Percentiles rank a stretch among this genome's conserved stretches.
These are phyloP conservation scores for Capromys pilorides DNA, from an alignment of 2,797 vertebrate genomes.

Conservation along the genomic window DNA sequence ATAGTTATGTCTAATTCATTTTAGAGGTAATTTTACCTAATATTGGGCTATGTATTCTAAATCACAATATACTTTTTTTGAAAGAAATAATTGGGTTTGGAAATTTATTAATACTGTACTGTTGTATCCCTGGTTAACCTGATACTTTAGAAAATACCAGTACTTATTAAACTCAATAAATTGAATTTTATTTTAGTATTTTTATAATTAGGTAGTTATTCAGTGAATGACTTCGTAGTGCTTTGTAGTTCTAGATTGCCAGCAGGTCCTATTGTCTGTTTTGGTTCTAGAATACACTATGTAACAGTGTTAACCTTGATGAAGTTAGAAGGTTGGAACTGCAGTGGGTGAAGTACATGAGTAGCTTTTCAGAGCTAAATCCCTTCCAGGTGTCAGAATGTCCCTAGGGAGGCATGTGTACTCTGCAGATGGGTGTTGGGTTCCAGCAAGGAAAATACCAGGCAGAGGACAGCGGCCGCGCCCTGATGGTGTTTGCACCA, in stretches of 20 bases:
- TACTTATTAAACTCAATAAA: slow-evolving; percentile 53
- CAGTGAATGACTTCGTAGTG: slow-evolving; percentile 65
- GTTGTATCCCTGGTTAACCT: background rate
- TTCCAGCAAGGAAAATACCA: slow-evolving; percentile 29
- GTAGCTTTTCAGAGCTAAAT: slow-evolving; percentile 56
- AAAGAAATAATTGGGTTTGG: slow-evolving; percentile 65
- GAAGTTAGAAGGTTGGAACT: slow-evolving; percentile 53
- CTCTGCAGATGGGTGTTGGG: slow-evolving; percentile 32
- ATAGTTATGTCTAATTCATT: slow-evolving; percentile 54
- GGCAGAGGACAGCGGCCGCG: slow-evolving; percentile 51
- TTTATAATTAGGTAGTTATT: slow-evolving; percentile 50
- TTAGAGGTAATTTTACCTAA: slow-evolving; percentile 64
- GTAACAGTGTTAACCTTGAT: slow-evolving; percentile 30
- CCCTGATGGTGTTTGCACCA: slow-evolving; percentile 55
- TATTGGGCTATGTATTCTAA: slow-evolving; percentile 36
- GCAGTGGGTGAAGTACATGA: slow-evolving; percentile 54
- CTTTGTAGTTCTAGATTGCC: slow-evolving; percentile 68
- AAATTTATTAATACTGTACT: slow-evolving; percentile 53
- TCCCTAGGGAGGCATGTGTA: background rate
- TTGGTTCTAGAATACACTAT: slow-evolving; percentile 55
- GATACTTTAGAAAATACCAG: slow-evolving; percentile 37
- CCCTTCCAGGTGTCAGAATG: slow-evolving; percentile 40
- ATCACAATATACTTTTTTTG: slow-evolving; percentile 52
- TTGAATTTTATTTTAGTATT: slow-evolving; percentile 46
- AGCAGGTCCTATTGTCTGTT: slow-evolving; percentile 55